A percentile compares a stretch with the other conserved stretches of the same genome.
Conservation (phyloP, 2,888 invertebrate genomes). For the Diadromus collaris region DNA sequence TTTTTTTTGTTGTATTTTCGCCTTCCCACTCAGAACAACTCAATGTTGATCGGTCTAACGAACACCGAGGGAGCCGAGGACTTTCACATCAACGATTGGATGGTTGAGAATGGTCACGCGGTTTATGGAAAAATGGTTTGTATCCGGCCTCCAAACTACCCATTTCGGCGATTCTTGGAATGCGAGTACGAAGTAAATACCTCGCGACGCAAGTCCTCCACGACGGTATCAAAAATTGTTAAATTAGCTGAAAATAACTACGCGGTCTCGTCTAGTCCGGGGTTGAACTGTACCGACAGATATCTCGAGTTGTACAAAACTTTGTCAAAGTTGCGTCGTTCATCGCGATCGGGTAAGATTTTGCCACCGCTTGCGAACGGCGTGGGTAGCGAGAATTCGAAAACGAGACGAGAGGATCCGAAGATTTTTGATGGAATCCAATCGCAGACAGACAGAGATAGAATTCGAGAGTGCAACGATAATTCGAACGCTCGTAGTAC, state of each 20-base stretch:
- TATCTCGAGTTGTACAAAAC: conserved; percentile 9
- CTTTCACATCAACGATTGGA: conserved; percentile 73
- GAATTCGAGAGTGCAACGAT: background rate
- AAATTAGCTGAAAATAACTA: background rate
- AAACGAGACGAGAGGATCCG: background rate
- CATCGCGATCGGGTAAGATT: conserved; percentile 2
- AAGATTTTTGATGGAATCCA: background rate
- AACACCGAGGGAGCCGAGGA: conserved; percentile 72
- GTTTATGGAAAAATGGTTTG: conserved; percentile 74
- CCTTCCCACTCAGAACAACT: conserved; percentile 71
- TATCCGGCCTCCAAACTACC: conserved; percentile 70
- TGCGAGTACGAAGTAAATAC: conserved; percentile 14
- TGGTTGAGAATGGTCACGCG: conserved; percentile 71
- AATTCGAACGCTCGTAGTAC: background rate
- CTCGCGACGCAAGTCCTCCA: background rate
- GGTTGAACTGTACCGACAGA: background rate
- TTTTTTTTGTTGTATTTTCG: conserved; percentile 25
- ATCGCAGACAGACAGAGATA: conserved; percentile 7
- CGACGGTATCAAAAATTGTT: conserved; percentile 19
- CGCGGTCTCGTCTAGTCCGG: background rate
- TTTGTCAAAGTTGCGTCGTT: conserved; percentile 37
- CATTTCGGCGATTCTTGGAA: conserved; percentile 50
- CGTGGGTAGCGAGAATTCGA: background rate
- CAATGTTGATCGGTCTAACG: conserved; percentile 71
- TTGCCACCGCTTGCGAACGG: background rate